Evolutionary conservation across 2,888 invertebrate species (phyloP), one percentile per base, ranked within the genome.

Genomic region (Cataglyphis cursor): DNA sequence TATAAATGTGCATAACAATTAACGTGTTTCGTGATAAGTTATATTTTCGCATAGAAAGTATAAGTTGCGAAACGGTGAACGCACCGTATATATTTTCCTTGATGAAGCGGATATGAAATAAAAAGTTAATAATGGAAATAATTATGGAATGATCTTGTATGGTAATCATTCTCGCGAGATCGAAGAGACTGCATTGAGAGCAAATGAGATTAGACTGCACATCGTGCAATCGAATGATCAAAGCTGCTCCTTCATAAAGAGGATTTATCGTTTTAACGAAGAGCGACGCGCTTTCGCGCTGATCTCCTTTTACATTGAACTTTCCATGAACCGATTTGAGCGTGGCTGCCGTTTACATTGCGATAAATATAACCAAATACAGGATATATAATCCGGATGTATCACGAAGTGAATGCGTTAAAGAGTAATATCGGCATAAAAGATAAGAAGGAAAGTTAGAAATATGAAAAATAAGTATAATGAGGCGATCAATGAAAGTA

Each of bases 321-420:
- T 87, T 87, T 82, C 87, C 82, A 82, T 85, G 85, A 68, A 51
- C 72, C 10, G 80, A 41, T 81, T 88, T 44, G 28, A 54, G n/a
- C 12, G 21, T 28, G 12, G 21, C 12, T 74, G 21, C 35, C 35
- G 9, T 74, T 74, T 21, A 74, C 0, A 8, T 41, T 8, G 61
- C 15, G 21, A 62, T 48, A 75, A 8, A n/a, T 57, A 51, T 51
- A 24, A 10, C 3, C 6, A 4, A 15, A 28, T 10, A 41, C n/a
- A 68, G 54, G 28, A 65, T 51, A 18, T 65, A 35, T 35, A 35
- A 18, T 1, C 44, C 75, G 35, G 66, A 66, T 66, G 75, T 65
- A 74, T 31, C 31, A 15, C 12, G 44, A 18, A 41, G 44, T 28
- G 18, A 75, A 64, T 15, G 35, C 35, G 21, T 64, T 51, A 66